Base-by-base conservation (phyloP, 2,888 invertebrate genomes). In the Oegoconia quadripuncta region DNA sequence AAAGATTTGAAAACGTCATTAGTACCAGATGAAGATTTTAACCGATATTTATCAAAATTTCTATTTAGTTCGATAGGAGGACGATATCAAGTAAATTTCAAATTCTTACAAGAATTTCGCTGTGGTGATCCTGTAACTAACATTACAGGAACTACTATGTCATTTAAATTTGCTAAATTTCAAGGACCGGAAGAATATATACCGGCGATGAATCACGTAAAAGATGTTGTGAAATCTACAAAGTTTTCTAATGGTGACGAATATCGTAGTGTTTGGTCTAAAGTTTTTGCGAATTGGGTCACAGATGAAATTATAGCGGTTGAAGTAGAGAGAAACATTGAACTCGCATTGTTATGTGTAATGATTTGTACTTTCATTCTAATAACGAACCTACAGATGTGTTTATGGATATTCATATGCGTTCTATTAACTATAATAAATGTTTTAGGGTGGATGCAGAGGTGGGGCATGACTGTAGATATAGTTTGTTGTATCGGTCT, bases 381-480 rank as follows among this genome's bases (percentile, higher is more conserved):
- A 16, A 93, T 95, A 49, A 93, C 93, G 6, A 93, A 95, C 73
- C 64, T 93, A 9, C 91, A 92, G 68, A 92, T 93, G 51, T 94
- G 95, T 73, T 82, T 93, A 39, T 93, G 94, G 91, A 94, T 95
- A 58, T 91, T 95, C 55, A 65, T 92, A 14, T 93, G 93, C 61
- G 93, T 94, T 11, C 70, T 94, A 23, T 74, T 94, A 48, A 94
- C 94, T 1, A 88, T 95, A 72, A 86, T 92, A 0, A 92, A 93
- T 59, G 93, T 94, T 8, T 90, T 92, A 52, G 94, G 94, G 1
- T 92, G 91, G 64, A 94, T 94, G 93, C 92, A 93, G 64, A 89
- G 91, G 49, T 95, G 94, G 95, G 94, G 93, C 3, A 86, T 95
- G 65, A 94, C 95, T 2, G 92, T 96, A 25, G 95, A 95, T 67